Percentiles rank a stretch among this genome's conserved stretches.
Conservation (phyloP, 2,888 invertebrate species). For the Microctonus hyperodae region DNA sequence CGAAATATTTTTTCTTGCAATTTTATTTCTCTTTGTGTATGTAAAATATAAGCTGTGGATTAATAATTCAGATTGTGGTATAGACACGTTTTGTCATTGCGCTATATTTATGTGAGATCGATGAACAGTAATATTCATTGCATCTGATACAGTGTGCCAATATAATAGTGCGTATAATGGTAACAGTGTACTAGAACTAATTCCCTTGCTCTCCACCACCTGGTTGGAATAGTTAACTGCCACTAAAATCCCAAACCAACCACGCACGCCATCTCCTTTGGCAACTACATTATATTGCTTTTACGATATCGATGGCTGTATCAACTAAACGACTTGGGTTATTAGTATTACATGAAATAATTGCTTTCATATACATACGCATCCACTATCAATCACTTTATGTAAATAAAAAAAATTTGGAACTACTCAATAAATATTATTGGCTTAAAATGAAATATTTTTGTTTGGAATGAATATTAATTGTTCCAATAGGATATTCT, state of each 20-base stretch:
- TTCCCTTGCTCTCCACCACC: constrained; percentile 1
- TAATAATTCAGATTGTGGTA: neutral
- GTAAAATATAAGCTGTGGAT: neutral
- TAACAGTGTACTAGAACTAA: neutral
- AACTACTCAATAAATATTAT: too few relatives aligned
- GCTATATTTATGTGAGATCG: neutral
- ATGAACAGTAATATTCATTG: neutral
- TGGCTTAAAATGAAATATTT: too few relatives aligned
- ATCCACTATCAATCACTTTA: neutral
- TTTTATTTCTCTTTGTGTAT: too few relatives aligned
- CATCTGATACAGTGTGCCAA: neutral
- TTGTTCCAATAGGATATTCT: too few relatives aligned
- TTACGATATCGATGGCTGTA: constrained; percentile 1
- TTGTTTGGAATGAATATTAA: too few relatives aligned
- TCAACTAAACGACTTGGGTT: constrained; percentile 1
- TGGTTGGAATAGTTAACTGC: constrained; percentile 7
- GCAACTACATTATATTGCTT: constrained; percentile 2
- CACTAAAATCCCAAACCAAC: constrained; percentile 2
- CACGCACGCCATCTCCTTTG: neutral
- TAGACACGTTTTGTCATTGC: neutral
- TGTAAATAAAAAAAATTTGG: too few relatives aligned
- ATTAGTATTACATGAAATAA: constrained; percentile 7
- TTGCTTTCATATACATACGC: neutral
- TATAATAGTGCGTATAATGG: neutral
- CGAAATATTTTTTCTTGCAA: too few relatives aligned